Base-by-base conservation (phyloP, 2,888 invertebrate genomes). In the Belgica antarctica region DNA sequence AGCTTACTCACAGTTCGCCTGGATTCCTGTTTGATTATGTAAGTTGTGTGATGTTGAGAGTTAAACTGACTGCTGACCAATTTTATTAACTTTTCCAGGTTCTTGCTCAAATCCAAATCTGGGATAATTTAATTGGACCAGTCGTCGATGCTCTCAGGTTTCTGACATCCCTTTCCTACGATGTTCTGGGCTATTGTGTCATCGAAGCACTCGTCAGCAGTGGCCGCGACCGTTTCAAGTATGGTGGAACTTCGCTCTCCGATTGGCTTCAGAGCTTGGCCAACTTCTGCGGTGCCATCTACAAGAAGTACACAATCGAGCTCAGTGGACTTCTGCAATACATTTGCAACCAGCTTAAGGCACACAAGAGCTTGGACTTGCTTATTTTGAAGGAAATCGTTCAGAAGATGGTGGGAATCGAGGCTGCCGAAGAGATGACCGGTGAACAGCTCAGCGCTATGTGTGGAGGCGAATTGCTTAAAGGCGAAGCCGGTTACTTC, bases 381-480 rank as follows among this genome's bases (percentile, higher is more conserved):
- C 82, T 98, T 28, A 90, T 99, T 73, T 82, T 99, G 70, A 94
- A 97, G 78, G 98, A 99, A 82, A 92, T 99, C 73, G 94, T 99
- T 52, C 95, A 96, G 81, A 98, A 97, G 83, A 99, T 99, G 98
- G 94, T 96, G 0, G 99, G 99, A 1, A 94, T 99, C 70, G 99
- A 99, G 81, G 90, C 96, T 0, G 90, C 91, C 0, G 96, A 96
- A 78, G 96, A 96, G 81, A 90, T 97, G 84, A 99, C 98, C 0
- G 85, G 89, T 22, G 97, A 98, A 76, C 98, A 99, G 77, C 81
- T 99, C 70, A 94, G 95, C 77, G 97, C 98, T 0, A 92, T 98
- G 89, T 90, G 93, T 70, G 99, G 99, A 7, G 99, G 99, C 0
- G 98, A 99, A 81, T 81, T 96, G 62, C 83, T 99, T 1, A 88